These are phyloP conservation scores for Monochamus alternatus DNA, from an alignment of 2,888 invertebrate genomes.

Conservation along the genomic window DNA sequence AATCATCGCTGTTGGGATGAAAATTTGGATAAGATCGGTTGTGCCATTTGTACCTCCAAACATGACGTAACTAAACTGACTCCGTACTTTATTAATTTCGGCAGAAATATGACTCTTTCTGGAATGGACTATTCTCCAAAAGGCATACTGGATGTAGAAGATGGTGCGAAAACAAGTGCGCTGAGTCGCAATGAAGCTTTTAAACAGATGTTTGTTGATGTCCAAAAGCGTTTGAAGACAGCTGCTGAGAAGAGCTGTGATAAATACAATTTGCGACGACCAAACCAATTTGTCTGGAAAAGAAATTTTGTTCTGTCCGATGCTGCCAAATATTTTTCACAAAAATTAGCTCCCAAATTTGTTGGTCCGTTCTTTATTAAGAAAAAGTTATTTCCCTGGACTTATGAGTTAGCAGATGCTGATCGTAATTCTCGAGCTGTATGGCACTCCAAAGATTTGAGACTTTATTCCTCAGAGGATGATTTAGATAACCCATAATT, in stretches of 20 bases:
- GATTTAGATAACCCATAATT: not conserved
- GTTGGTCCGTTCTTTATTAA: not conserved
- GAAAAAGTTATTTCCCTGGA: not conserved
- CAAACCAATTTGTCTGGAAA: no score
- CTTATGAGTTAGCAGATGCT: no score
- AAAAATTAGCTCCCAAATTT: not conserved
- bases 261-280: no score
- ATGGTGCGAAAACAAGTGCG: no score
- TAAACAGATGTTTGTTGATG: no score
- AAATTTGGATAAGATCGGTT: slow-evolving; percentile 28
- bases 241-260: slow-evolving; percentile 21
- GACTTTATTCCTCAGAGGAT: not conserved
- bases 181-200: no score
- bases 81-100: no score
- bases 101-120: not conserved
- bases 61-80: slow-evolving; percentile 16
- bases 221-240: slow-evolving; percentile 6
- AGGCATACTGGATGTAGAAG: no score
- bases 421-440: not conserved
- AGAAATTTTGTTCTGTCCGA: no score
- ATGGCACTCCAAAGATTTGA: not conserved
- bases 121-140: no score
- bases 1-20: slow-evolving; percentile 36
- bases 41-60: slow-evolving; percentile 34
- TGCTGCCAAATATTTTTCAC: no score